Evolutionary conservation across 2,113 vertebrate species (phyloP).

Genomic region (Oryctolagus cuniculus): mOryCun1.1 NC_091447.1:45114001-45114500

Average conservation of each 20-base stretch:
- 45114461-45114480: neutral
- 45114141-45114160: neutral
- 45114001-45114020: neutral
- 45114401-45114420: neutral
- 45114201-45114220: neutral
- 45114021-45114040: constrained; percentile 4
- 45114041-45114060: constrained; percentile 20
- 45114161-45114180: neutral
- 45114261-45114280: neutral
- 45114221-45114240: constrained; percentile 18
- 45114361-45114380: constrained; percentile 9
- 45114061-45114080: neutral
- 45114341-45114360: constrained; percentile 38
- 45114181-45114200: neutral
- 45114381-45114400: neutral
- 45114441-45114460: neutral
- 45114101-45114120: constrained; percentile 4
- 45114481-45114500: neutral
- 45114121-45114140: constrained; percentile 24
- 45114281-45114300: constrained; percentile 31
- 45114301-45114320: constrained; percentile 24
- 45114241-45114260: neutral
- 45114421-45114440: neutral
- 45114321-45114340: neutral
- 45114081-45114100: neutral